Percentiles rank a stretch among this genome's conserved stretches.
Conservation (phyloP, 2,888 invertebrate species). For the Toxonevra muliebris region DNA sequence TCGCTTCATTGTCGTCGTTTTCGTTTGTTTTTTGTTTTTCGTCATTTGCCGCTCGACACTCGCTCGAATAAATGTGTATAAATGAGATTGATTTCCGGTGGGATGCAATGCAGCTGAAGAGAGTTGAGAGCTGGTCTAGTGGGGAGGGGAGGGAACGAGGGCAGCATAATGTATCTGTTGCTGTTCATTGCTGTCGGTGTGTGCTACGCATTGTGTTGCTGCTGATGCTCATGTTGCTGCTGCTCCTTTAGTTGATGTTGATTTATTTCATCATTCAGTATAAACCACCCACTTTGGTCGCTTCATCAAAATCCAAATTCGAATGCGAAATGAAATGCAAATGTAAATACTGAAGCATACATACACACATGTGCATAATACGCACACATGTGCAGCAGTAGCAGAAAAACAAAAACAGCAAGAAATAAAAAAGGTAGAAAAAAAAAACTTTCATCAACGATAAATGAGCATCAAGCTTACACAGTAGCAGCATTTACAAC, state of each 20-base stretch:
- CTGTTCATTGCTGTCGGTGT: conserved; percentile 25
- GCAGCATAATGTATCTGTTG: conserved; percentile 52
- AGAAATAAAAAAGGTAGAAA: neutral
- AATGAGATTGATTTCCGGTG: conserved; percentile 45
- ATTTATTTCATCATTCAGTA: too few relatives aligned
- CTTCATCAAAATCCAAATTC: conserved; percentile 53
- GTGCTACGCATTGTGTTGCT: conserved; percentile 53
- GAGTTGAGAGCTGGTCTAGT: conserved; percentile 1
- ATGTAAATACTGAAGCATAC: conserved; percentile 43
- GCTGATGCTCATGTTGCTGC: conserved; percentile 45
- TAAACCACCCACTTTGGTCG: conserved; percentile 46
- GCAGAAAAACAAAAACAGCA: conserved; percentile 12
- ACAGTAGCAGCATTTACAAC: neutral
- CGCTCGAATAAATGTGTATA: conserved; percentile 50
- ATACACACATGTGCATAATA: neutral
- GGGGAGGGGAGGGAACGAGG: conserved; percentile 27
- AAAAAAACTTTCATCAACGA: conserved; percentile 10
- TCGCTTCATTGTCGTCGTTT: conserved; percentile 33
- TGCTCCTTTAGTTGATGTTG: too few relatives aligned
- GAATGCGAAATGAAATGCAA: conserved; percentile 59
- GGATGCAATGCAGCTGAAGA: conserved; percentile 7
- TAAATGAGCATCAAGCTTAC: conserved; percentile 19
- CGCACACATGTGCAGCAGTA: neutral
- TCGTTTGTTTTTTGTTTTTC: neutral
- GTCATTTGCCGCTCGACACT: too few relatives aligned